Conservation (phyloP, 2,113 vertebrate genomes). For the Leptobrachium ailaonicum region DNA sequence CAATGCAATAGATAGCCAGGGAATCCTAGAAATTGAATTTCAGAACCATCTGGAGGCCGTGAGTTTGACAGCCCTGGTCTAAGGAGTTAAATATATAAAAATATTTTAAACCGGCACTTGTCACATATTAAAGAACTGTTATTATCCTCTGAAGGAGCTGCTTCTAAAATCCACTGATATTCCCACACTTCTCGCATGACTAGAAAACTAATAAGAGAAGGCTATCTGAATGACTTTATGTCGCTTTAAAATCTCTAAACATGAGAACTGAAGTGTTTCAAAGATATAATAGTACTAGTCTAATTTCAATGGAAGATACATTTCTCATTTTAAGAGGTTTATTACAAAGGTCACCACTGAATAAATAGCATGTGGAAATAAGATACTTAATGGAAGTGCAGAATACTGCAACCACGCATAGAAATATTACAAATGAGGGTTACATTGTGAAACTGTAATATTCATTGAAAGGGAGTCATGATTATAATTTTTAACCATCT, state of each 20-base stretch:
- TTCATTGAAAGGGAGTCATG: slow-evolving; percentile 28
- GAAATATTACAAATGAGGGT: slow-evolving; percentile 50
- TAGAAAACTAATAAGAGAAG: slow-evolving; percentile 35
- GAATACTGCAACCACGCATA: slow-evolving; percentile 36
- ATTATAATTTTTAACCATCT: slow-evolving; percentile 41
- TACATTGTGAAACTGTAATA: slow-evolving; percentile 12
- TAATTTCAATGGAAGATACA: slow-evolving; percentile 55
- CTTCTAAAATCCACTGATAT: slow-evolving; percentile 31
- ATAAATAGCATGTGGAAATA: slow-evolving; percentile 60
- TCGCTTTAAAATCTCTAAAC: slow-evolving; percentile 53
- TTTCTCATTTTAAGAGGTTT: slow-evolving; percentile 59
- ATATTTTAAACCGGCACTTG: slow-evolving; percentile 7
- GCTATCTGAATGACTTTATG: slow-evolving; percentile 41
- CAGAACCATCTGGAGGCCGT: too few species aligned
- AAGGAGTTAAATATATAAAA: neutral
- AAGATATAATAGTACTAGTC: slow-evolving; percentile 51
- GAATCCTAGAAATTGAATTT: too few species aligned
- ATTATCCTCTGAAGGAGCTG: slow-evolving; percentile 16
- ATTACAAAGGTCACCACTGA: slow-evolving; percentile 61
- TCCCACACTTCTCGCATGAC: slow-evolving; percentile 18
- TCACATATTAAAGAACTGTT: slow-evolving; percentile 9
- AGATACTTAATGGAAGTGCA: slow-evolving; percentile 55
- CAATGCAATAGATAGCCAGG: too few species aligned
- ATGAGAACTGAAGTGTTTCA: slow-evolving; percentile 55
- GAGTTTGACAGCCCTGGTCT: neutral